Evolutionary conservation across 1,140 invertebrate species (phyloP), one percentile per base, ranked within the genome.

Genomic region (Drosophila micromelanica): DNA sequence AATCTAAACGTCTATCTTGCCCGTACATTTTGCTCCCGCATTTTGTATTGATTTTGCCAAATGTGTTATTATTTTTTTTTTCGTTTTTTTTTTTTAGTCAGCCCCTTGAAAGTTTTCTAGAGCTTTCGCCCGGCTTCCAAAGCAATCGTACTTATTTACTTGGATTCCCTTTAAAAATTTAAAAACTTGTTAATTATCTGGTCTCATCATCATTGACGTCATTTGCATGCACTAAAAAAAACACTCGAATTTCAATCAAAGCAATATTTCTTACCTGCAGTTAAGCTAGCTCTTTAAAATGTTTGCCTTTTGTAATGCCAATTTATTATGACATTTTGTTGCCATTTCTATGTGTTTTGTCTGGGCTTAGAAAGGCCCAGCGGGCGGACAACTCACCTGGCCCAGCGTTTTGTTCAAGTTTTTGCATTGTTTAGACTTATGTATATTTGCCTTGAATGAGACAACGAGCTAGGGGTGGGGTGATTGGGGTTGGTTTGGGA

Each of bases 391-490:
- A 7, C 57, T 55, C 59, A 62, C 40, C 67, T 62, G 67, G 42
- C 13, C 35, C 17, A 77, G 42, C 48, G 65, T 70, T 76, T 84
- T 79, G 79, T 84, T 82, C 72, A 84, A 78, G 76, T 82, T 84
- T 61, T 72, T 48, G 76, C 70, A 73, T 77, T 82, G 78, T 73
- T 84, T 81, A 77, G 85, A 35, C 43, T 79, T 79, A 35, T 5
- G 15, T 37, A 80, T 71, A 86, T 81, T 87, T 86, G 67, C 65
- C 64, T 81, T 77, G 75, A 78, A 80, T 79, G 77, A 60, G 46
- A 62, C 45, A 60, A 38, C 30, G 38, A 56, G 48, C 27, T 13
- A 9, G 12, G 48, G 1, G 0, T n/a, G 20, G 20, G 20, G 4
- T 12, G 20, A 8, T 12, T n/a, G n/a, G 38, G 38, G 11, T 12